A percentile compares a stretch with the other conserved stretches of the same genome.
Evolutionary conservation across 1,140 invertebrate genomes (phyloP).

Genomic region (Acyrthosiphon pisum): DNA sequence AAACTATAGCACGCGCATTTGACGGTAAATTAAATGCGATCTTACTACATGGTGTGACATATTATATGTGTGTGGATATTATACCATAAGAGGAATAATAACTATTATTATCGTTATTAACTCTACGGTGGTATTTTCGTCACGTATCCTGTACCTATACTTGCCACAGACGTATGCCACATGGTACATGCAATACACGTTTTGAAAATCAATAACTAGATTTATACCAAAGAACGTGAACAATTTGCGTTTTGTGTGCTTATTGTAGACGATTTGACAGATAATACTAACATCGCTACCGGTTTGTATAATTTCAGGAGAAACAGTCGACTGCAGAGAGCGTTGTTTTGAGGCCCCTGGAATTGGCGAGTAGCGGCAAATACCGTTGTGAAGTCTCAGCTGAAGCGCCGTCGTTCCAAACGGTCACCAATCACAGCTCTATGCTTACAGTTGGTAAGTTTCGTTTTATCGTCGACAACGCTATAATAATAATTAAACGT

Average conservation of each 20-base stretch:
- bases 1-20: neutral
- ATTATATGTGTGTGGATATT: neutral
- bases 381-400: constrained; percentile 87
- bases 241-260: neutral
- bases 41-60: neutral
- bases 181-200: neutral
- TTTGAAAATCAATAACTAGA: neutral
- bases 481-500: neutral
- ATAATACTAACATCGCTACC: neutral
- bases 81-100: neutral
- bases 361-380: constrained; percentile 76
- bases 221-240: neutral
- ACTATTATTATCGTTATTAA: constrained; percentile 8
- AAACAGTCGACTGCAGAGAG: constrained; percentile 77
- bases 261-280: neutral
- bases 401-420: constrained; percentile 81
- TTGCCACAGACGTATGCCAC: neutral
- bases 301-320: constrained; percentile 65
- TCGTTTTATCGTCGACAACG: neutral
- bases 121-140: neutral
- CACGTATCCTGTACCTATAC: neutral
- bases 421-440: constrained; percentile 76
- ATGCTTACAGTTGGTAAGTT: constrained; percentile 82
- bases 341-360: constrained; percentile 77
- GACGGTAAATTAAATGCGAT: neutral